A percentile compares a stretch with the other conserved stretches of the same genome.
phyloP scores from a whole-genome alignment of 2,888 invertebrate genomes.

The Celastrina argiolus region DNA sequence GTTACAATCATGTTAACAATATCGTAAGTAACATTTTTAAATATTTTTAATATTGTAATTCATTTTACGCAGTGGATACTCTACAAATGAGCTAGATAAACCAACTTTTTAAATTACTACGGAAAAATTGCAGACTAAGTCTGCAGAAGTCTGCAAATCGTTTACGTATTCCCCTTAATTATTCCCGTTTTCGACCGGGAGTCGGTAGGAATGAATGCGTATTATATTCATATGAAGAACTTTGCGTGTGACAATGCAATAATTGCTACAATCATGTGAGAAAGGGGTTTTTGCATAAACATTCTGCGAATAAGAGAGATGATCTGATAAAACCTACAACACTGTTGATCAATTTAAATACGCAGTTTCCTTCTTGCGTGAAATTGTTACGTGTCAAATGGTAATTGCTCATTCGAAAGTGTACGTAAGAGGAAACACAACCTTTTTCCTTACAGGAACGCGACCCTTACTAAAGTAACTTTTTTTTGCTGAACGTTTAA shows the following conservation, averaged over 20 bases:
- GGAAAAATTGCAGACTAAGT: too few species aligned
- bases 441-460: too few species aligned
- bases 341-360: conserved; percentile 16
- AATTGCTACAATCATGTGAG: conserved; percentile 30
- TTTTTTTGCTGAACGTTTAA: too few species aligned
- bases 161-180: background rate
- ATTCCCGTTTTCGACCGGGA: background rate
- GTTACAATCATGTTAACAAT: too few species aligned
- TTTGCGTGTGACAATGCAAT: conserved; percentile 35
- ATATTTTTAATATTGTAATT: too few species aligned
- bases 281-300: conserved; percentile 33
- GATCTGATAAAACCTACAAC: conserved; percentile 33
- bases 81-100: too few species aligned
- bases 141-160: too few species aligned
- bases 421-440: too few species aligned
- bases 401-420: conserved; percentile 1
- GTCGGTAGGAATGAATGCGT: background rate
- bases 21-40: too few species aligned
- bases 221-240: conserved; percentile 27
- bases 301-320: conserved; percentile 33
- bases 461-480: too few species aligned
- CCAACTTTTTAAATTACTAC: too few species aligned
- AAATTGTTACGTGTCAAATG: background rate
- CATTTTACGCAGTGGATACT: too few species aligned
- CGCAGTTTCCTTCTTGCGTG: conserved; percentile 6